Conservation (phyloP, 1,140 invertebrate species). For the Drosophila kohkoa region DNA sequence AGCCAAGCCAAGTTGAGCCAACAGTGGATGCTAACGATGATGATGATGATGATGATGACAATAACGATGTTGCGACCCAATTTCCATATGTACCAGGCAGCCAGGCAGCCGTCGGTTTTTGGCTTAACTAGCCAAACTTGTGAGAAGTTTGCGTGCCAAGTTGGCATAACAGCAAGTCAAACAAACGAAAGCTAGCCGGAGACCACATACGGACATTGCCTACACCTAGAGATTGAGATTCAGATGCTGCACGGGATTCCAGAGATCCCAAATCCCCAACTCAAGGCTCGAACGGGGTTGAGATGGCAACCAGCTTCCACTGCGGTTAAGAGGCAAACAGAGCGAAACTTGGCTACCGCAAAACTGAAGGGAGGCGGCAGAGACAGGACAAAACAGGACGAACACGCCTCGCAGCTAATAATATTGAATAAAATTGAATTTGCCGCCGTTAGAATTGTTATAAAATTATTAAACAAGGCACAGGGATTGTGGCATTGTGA, state of each 20-base stretch:
- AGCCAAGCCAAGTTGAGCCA: conserved; percentile 54
- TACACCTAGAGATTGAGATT: conserved; percentile 40
- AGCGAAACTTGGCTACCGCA: conserved; percentile 71
- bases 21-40: conserved; percentile 26
- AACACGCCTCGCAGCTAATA: conserved; percentile 66
- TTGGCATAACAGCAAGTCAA: conserved; percentile 72
- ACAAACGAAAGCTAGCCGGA: conserved; percentile 58
- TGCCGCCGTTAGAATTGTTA: conserved; percentile 53
- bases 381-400: not conserved
- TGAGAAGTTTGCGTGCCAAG: conserved; percentile 76
- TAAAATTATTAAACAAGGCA: conserved; percentile 79
- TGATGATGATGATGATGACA: not conserved
- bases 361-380: not conserved
- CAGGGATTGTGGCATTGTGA: conserved; percentile 3
- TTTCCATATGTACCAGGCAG: conserved; percentile 72
- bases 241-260: conserved; percentile 2
- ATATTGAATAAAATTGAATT: conserved; percentile 82
- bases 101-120: conserved; percentile 68
- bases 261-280: conserved; percentile 24
- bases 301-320: conserved; percentile 32
- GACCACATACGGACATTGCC: conserved; percentile 43
- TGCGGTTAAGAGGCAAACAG: conserved; percentile 52
- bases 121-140: conserved; percentile 81
- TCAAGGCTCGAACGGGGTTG: not conserved
- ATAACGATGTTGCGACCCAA: conserved; percentile 62